Base-by-base conservation (phyloP, 2,113 vertebrate species). In the Ptyas mucosa region DNA sequence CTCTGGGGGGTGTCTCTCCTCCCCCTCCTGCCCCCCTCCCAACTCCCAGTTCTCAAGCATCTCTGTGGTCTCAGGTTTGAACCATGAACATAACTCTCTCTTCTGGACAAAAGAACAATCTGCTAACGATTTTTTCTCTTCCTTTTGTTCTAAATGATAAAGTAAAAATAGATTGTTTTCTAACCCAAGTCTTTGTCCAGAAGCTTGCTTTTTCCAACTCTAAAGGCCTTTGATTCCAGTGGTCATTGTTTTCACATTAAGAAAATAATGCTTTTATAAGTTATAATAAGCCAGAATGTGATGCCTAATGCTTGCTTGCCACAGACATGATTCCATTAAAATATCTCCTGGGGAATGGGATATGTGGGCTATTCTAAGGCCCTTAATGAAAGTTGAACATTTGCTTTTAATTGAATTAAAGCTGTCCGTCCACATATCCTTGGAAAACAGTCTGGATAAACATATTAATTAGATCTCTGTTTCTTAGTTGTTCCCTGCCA, bases 321-420 rank as follows among this genome's bases (percentile, higher is more conserved):
- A 55, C 11, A 52, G 29, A 90, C 69, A 15, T 86, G 91, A 85
- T 92, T 55, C 64, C 85, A 23, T 39, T 87, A 0, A 1, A n/a
- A 0, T 21, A 55, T 39, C 64, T 34, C 69, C 49, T 89, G 90
- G 81, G 75, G n/a, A 90, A 92, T 61, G 61, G 91, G 18, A 69
- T 5, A 11, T 0, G 49, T 34, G 0, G 21, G 54, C 81, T 92
- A 10, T 75, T 86, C 93, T 26, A 29, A 49, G 81, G n/a, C 81
- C 14, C 21, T 0, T 18, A 20, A 18, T 52, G 6, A 29, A 69
- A 3, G 15, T 23, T 3, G 1, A 34, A 29, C 43, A 49, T 91
- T 53, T 34, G 81, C 92, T 94, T 90, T 53, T 91, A 46, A 95
- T n/a, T 69, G 91, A 92, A 69, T 18, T 9, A 3, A 95, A 39